These are phyloP conservation scores for Babylonia areolata DNA, from an alignment of 1,140 invertebrate genomes.

Conservation along the genomic window DNA sequence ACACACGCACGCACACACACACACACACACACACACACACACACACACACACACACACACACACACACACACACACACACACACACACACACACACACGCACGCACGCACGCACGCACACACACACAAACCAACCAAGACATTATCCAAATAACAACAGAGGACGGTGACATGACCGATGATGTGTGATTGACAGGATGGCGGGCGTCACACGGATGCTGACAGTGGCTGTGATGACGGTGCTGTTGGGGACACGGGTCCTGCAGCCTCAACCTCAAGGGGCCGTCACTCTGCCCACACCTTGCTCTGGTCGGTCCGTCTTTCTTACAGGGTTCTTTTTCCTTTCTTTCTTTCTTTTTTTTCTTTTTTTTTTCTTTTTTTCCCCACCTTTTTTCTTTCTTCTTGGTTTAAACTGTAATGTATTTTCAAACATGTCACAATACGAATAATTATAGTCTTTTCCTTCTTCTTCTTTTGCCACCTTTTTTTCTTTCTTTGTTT, in stretches of 20 bases:
- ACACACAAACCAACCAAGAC: slow-evolving; percentile 5
- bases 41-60: neutral
- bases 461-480: neutral
- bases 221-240: neutral
- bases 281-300: neutral
- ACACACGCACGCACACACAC: neutral
- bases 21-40: neutral
- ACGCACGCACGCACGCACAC: slow-evolving; percentile 14
- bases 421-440: too few relatives aligned
- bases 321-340: neutral
- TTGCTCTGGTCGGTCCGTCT: neutral
- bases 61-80: neutral
- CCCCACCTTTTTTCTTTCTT: too few relatives aligned
- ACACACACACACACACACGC: neutral
- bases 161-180: too few relatives aligned
- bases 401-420: too few relatives aligned
- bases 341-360: neutral
- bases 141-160: too few relatives aligned
- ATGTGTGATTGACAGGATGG: neutral
- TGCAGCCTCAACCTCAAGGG: neutral
- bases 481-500: neutral
- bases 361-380: neutral
- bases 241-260: neutral
- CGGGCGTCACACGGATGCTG: neutral
- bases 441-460: too few relatives aligned